Percentiles rank a stretch among this genome's conserved stretches.
These are phyloP conservation scores for Manis pentadactyla DNA, from an alignment of 2,797 vertebrate species.

Conservation along the genomic window DNA sequence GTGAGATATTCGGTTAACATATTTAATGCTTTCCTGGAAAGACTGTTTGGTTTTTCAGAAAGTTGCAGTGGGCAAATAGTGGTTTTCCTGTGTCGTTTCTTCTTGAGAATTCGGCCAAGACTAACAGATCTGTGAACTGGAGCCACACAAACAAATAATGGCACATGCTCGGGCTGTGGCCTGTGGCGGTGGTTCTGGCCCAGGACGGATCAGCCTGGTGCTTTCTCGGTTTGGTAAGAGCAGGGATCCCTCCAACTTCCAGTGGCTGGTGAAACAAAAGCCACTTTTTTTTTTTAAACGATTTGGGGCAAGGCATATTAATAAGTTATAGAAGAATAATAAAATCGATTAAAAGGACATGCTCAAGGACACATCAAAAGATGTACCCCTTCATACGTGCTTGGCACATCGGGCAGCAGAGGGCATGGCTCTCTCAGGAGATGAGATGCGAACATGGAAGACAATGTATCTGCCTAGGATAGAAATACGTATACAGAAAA, in stretches of 20 bases:
- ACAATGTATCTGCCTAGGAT: not conserved
- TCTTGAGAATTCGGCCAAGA: constrained; percentile 53
- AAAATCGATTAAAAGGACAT: not conserved
- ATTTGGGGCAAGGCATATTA: not conserved
- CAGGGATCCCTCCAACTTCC: not conserved
- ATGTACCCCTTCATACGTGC: not conserved
- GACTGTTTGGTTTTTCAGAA: constrained; percentile 29
- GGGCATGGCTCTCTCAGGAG: not conserved
- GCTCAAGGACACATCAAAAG: not conserved
- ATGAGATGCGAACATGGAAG: not conserved
- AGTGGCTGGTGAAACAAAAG: not conserved
- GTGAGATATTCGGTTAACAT: constrained; percentile 74
- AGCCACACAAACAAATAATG: constrained; percentile 85
- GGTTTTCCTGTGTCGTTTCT: constrained; percentile 70
- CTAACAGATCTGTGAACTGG: constrained; percentile 53
- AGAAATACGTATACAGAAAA: not conserved
- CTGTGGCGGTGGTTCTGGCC: not conserved
- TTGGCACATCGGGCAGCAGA: not conserved
- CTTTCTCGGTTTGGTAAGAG: not conserved
- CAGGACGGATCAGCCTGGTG: not conserved
- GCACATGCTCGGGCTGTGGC: not conserved
- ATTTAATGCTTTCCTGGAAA: constrained; percentile 65
- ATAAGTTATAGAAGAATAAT: not conserved
- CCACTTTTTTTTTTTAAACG: not conserved
- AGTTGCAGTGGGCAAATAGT: constrained; percentile 35